A percentile compares a stretch with the other conserved stretches of the same genome.
Evolutionary conservation across 2,113 vertebrate genomes (phyloP).

Genomic region (Hippocampus mohnikei): DNA sequence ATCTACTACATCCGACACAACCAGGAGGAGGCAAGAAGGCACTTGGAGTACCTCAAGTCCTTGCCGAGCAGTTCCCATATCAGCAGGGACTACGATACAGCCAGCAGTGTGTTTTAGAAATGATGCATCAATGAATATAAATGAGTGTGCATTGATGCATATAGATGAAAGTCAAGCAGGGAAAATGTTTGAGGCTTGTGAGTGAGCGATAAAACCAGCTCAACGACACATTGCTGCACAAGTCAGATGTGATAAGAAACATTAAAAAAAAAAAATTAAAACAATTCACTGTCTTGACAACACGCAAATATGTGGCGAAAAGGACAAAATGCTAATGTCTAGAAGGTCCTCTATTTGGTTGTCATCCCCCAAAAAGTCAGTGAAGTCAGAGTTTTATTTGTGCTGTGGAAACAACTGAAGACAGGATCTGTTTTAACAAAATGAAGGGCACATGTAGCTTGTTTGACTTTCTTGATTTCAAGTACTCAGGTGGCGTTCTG

Average conservation of each 20-base stretch:
- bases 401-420: background rate
- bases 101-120: conserved; percentile 60
- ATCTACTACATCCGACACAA: conserved; percentile 85
- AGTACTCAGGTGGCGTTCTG: background rate
- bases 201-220: conserved; percentile 12
- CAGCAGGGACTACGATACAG: conserved; percentile 68
- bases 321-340: background rate
- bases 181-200: conserved; percentile 3
- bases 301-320: background rate
- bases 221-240: background rate
- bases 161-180: conserved; percentile 14
- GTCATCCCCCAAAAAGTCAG: background rate
- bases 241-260: conserved; percentile 1
- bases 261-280: background rate
- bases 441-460: background rate
- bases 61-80: conserved; percentile 69
- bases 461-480: too few species aligned
- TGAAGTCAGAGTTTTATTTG: background rate
- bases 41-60: conserved; percentile 77
- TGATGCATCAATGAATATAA: conserved; percentile 9
- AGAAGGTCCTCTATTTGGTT: background rate
- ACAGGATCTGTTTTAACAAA: background rate
- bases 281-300: background rate
- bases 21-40: conserved; percentile 77
- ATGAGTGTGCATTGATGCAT: conserved; percentile 8